Evolutionary conservation across 2,888 invertebrate species (phyloP).

Genomic region (Thecocarcelia acutangulata): DNA sequence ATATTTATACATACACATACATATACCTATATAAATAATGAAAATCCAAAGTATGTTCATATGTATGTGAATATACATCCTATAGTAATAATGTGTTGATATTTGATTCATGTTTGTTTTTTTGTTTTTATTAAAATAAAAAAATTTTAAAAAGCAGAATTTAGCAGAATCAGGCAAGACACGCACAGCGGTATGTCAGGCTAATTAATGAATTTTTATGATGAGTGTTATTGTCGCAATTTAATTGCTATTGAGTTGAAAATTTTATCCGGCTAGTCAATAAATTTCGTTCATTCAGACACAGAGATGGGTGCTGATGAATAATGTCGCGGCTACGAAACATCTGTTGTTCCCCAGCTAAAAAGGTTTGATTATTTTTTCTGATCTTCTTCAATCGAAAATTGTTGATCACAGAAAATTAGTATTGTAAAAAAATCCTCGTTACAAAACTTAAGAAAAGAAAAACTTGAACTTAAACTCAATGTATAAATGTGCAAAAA

Average conservation of each 20-base stretch:
- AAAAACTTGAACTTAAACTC: too few species aligned
- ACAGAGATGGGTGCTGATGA: background rate
- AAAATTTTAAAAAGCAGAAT: background rate
- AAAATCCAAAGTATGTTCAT: background rate
- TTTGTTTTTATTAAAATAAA: background rate
- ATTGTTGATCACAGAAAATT: too few species aligned
- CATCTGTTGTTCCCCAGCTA: too few species aligned
- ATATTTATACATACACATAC: background rate
- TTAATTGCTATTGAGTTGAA: constrained; percentile 50
- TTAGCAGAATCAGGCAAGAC: background rate
- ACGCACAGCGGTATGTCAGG: constrained; percentile 40
- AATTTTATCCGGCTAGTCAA: constrained; percentile 14
- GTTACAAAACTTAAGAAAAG: too few species aligned
- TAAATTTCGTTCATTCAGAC: constrained; percentile 9
- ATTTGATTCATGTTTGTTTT: constrained; percentile 31
- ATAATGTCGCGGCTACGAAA: constrained; percentile 10
- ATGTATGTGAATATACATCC: too few species aligned
- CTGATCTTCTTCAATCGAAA: too few species aligned
- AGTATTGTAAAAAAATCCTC: too few species aligned
- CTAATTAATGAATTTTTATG: constrained; percentile 59
- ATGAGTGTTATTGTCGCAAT: constrained; percentile 52
- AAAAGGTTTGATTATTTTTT: too few species aligned
- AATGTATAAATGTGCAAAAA: too few species aligned
- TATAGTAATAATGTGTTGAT: background rate
- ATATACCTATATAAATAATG: background rate